Conservation (phyloP, 2,888 invertebrate genomes). For the Pheosia tremula region DNA sequence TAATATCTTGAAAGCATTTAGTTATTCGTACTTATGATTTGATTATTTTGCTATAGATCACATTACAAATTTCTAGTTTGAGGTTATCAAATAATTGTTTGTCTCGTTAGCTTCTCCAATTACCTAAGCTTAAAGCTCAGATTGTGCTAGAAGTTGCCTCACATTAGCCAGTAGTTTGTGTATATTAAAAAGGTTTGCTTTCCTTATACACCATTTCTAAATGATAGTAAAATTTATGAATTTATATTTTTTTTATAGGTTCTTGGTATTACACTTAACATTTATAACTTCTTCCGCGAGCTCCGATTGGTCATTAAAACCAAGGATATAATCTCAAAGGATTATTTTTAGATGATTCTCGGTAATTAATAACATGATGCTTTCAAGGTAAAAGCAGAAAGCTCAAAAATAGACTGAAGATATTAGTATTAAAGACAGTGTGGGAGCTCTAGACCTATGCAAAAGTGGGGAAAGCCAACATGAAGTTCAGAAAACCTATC, state of each 20-base stretch:
- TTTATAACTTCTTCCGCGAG: conserved; percentile 16
- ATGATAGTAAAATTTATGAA: no score
- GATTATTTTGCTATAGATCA: no score
- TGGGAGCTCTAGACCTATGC: conserved; percentile 36
- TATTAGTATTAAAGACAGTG: conserved; percentile 26
- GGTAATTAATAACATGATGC: conserved; percentile 26
- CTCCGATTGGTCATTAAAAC: conserved; percentile 23
- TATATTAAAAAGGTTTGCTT: no score
- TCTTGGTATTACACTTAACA: conserved; percentile 21
- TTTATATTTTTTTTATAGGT: no score
- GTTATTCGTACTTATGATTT: conserved; percentile 6
- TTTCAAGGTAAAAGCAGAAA: conserved; percentile 29
- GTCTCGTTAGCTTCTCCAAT: no score
- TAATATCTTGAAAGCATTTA: conserved; percentile 39
- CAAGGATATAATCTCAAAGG: conserved; percentile 19
- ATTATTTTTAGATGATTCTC: conserved; percentile 7
- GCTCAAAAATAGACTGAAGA: conserved; percentile 27
- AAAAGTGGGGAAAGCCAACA: conserved; percentile 41
- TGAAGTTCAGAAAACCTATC: conserved; percentile 29
- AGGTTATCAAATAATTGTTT: no score
- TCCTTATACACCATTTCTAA: no score
- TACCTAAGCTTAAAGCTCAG: no score
- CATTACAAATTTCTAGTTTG: no score
- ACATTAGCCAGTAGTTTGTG: no score
- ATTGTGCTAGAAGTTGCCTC: no score